phyloP scores from a whole-genome alignment of 2,113 vertebrate species.

The Sterrhoptilus dennistouni region DNA sequence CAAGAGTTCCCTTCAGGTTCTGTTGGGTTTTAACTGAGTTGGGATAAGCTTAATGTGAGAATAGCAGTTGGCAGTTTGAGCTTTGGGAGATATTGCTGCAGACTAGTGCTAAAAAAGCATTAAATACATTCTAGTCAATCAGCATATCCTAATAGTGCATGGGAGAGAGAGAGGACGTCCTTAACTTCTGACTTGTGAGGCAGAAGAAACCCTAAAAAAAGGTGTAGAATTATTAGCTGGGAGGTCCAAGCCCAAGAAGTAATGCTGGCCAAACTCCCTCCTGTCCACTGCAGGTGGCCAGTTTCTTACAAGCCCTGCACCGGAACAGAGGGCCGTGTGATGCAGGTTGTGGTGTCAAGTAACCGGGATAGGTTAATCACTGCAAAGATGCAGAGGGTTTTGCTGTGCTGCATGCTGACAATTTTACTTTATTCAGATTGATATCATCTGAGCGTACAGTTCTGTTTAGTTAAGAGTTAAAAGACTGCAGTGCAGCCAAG shows the following conservation, averaged over 20 bases:
- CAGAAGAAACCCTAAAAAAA: background rate
- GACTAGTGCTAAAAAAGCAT: background rate
- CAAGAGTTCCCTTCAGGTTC: background rate
- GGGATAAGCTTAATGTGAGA: background rate
- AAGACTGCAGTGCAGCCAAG: background rate
- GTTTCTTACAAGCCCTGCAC: background rate
- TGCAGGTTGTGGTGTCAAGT: background rate
- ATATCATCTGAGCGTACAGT: background rate
- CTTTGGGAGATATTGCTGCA: background rate
- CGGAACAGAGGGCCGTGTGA: background rate
- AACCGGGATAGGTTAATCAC: background rate
- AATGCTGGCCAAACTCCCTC: background rate
- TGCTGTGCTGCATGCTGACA: background rate
- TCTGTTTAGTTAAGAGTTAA: background rate
- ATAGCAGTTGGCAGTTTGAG: background rate
- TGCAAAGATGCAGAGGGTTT: background rate
- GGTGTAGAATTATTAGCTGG: background rate
- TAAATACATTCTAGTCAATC: background rate
- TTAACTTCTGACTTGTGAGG: background rate
- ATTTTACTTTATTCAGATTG: background rate
- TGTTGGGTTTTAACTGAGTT: background rate
- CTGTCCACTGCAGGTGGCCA: background rate
- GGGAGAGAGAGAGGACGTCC: background rate
- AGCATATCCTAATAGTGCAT: background rate
- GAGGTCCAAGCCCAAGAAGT: background rate